Percentiles rank a stretch among this genome's conserved stretches.
Evolutionary conservation across 2,797 vertebrate genomes (phyloP).

Genomic region (Enteromius fasciolatus): DNA sequence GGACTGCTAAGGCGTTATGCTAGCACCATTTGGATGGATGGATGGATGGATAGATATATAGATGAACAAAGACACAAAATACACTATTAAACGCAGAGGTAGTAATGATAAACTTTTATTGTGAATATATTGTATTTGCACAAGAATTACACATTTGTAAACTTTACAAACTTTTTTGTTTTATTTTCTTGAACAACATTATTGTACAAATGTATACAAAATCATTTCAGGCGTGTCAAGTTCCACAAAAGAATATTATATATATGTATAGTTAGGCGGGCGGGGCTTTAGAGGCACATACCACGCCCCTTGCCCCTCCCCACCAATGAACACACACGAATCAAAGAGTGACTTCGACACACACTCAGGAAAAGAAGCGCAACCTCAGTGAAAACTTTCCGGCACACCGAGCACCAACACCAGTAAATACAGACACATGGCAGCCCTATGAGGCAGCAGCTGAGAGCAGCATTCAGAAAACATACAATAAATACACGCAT

Average conservation of each 20-base stretch:
- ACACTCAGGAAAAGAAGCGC: conserved; percentile 78
- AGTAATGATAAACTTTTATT: conserved; percentile 98
- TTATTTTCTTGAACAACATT: conserved; percentile 84
- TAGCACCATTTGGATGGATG: background rate
- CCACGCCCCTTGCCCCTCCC: conserved; percentile 73
- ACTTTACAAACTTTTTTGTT: conserved; percentile 89
- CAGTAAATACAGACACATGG: conserved; percentile 63
- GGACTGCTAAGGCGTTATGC: no score
- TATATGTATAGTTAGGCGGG: conserved; percentile 81
- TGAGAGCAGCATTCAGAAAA: conserved; percentile 56
- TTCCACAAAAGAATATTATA: conserved; percentile 86
- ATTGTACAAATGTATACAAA: conserved; percentile 99
- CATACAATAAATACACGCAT: conserved; percentile 44
- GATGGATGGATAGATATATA: background rate
- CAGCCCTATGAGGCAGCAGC: conserved; percentile 59
- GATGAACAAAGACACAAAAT: background rate
- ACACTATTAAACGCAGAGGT: conserved; percentile 26
- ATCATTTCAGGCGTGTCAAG: conserved; percentile 88
- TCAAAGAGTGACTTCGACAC: conserved; percentile 80
- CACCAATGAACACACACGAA: conserved; percentile 75
- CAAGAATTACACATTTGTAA: conserved; percentile 92
- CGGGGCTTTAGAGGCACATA: conserved; percentile 65
- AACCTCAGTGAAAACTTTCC: conserved; percentile 69
- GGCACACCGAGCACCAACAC: conserved; percentile 66
- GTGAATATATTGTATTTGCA: conserved; percentile 98